Conservation (phyloP, 2,113 vertebrate species). For the Tetraodon nigroviridis region DNA sequence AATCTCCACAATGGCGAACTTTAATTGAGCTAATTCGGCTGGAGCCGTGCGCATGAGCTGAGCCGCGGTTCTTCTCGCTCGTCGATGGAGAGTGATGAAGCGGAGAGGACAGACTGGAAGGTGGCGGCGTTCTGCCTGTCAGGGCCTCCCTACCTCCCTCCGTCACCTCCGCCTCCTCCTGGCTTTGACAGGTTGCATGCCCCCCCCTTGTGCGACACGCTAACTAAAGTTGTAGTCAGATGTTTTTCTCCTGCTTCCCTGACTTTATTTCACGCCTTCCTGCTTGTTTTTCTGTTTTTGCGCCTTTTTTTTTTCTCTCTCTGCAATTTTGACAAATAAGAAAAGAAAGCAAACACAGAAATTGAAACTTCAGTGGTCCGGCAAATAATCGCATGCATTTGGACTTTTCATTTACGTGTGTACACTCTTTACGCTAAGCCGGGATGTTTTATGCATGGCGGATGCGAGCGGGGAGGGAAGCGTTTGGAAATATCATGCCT, state of each 20-base stretch:
- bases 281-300: slow-evolving; percentile 21
- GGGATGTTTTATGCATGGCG: slow-evolving; percentile 71
- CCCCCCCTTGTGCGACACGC: slow-evolving; percentile 49
- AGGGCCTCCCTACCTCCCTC: slow-evolving; percentile 12
- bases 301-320: slow-evolving; percentile 25
- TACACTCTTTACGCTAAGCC: slow-evolving; percentile 64
- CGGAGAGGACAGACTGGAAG: slow-evolving; percentile 86
- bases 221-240: slow-evolving; percentile 60
- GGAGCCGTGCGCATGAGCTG: background rate
- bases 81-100: slow-evolving; percentile 76
- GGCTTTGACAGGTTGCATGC: slow-evolving; percentile 76
- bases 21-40: background rate
- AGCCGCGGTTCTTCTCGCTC: background rate
- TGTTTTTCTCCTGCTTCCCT: slow-evolving; percentile 51
- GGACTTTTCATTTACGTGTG: slow-evolving; percentile 59
- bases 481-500: slow-evolving; percentile 70
- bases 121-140: slow-evolving; percentile 70
- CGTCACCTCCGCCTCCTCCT: slow-evolving; percentile 69
- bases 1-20: background rate
- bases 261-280: slow-evolving; percentile 54
- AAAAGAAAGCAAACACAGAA: slow-evolving; percentile 57
- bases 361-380: slow-evolving; percentile 75
- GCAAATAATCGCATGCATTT: slow-evolving; percentile 74
- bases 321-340: slow-evolving; percentile 28
- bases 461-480: slow-evolving; percentile 31